Conservation (phyloP, 1,140 invertebrate species). For the Nomia melanderi region DNA sequence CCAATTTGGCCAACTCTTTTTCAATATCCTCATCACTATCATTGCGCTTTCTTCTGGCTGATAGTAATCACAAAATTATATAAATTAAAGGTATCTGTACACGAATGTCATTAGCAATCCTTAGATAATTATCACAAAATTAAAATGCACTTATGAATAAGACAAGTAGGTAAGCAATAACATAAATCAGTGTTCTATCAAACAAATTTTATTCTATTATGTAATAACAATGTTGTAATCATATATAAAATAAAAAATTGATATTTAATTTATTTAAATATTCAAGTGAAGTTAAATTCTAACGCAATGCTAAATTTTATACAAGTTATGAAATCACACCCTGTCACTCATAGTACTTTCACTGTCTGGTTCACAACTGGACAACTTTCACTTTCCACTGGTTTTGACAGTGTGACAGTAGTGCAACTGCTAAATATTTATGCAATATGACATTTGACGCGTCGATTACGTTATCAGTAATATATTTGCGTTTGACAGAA, state of each 20-base stretch:
- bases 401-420: not conserved
- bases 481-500: not conserved
- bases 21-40: slow-evolving; percentile 93
- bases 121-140: not conserved
- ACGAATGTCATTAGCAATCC: not conserved
- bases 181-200: not conserved
- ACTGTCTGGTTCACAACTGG: slow-evolving; percentile 8
- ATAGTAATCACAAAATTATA: not conserved
- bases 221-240: slow-evolving; percentile 2
- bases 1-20: slow-evolving; percentile 90
- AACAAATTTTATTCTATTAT: slow-evolving; percentile 9
- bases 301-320: not conserved
- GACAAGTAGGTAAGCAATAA: not conserved
- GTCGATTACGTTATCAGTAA: not conserved
- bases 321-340: not conserved
- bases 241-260: not conserved
- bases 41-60: slow-evolving; percentile 86
- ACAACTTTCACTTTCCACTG: slow-evolving; percentile 39
- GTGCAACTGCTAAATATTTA: not conserved
- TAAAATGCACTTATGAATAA: not conserved
- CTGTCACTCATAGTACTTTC: slow-evolving; percentile 33
- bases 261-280: not conserved
- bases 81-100: not conserved
- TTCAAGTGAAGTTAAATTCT: not conserved
- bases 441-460: not conserved